Percentiles rank a stretch among this genome's conserved stretches.
Conservation (phyloP, 2,888 invertebrate species). For the Latheticus oryzae region DNA sequence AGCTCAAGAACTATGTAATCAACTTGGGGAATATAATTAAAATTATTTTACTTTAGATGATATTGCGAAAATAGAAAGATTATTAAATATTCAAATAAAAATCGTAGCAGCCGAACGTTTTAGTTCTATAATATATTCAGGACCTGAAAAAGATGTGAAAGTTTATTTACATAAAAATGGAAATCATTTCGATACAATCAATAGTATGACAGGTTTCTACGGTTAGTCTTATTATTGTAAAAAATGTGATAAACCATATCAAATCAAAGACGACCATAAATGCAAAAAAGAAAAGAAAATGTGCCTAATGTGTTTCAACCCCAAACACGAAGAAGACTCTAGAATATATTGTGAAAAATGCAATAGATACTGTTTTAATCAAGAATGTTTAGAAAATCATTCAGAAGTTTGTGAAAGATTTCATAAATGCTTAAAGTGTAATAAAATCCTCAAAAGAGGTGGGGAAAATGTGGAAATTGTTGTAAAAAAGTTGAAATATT, state of each 20-base stretch:
- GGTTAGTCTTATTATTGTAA: slow-evolving; percentile 23
- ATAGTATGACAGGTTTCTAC: slow-evolving; percentile 30
- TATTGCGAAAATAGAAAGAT: no score
- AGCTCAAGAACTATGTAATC: no score
- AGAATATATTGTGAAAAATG: no score
- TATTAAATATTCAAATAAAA: slow-evolving; percentile 18
- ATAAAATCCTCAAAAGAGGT: slow-evolving; percentile 22
- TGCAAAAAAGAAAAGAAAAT: slow-evolving; percentile 19
- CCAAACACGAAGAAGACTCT: slow-evolving; percentile 23
- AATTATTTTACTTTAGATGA: slow-evolving; percentile 20
- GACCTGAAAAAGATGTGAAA: slow-evolving; percentile 14
- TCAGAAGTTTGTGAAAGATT: slow-evolving; percentile 21
- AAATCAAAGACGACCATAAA: slow-evolving; percentile 24
- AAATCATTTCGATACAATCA: slow-evolving; percentile 32
- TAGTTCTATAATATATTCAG: slow-evolving; percentile 17
- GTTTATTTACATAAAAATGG: slow-evolving; percentile 27
- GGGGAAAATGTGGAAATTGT: no score
- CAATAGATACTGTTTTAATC: no score
- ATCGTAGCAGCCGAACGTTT: slow-evolving; percentile 10
- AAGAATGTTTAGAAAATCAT: slow-evolving; percentile 14
- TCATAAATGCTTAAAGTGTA: slow-evolving; percentile 24
- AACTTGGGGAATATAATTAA: slow-evolving; percentile 13
- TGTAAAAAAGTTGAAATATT: no score
- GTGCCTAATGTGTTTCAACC: slow-evolving; percentile 22
- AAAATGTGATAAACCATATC: slow-evolving; percentile 18